Conservation (phyloP, 2,113 vertebrate genomes). For the Nipponia nippon region DNA sequence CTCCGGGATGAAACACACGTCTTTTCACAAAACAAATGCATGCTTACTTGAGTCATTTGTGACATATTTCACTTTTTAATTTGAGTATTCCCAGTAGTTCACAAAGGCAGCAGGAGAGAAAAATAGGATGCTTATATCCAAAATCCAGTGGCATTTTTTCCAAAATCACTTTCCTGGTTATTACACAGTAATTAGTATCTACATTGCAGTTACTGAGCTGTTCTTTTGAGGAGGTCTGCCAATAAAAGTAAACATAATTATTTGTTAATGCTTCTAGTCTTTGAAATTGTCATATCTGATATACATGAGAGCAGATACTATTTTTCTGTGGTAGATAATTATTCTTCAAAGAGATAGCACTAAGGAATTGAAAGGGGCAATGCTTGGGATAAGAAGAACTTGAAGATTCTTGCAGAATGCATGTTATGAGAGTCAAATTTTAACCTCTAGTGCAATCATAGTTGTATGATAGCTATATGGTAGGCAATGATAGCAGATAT, state of each 20-base stretch:
- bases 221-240: background rate
- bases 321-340: conserved; percentile 6
- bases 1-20: conserved; percentile 53
- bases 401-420: background rate
- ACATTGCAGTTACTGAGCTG: background rate
- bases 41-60: conserved; percentile 8
- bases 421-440: background rate
- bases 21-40: conserved; percentile 60
- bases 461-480: background rate
- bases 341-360: background rate
- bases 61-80: conserved; percentile 17
- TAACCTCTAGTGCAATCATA: background rate
- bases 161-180: background rate
- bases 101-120: background rate
- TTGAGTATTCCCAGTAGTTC: background rate
- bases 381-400: background rate
- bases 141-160: background rate
- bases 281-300: conserved; percentile 2
- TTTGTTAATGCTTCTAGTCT: background rate
- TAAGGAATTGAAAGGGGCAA: background rate
- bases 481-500: background rate
- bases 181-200: background rate
- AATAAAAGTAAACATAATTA: background rate
- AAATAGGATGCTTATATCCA: background rate
- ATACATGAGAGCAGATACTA: background rate